Base-by-base conservation (phyloP, 2,113 vertebrate species). In the Dunckerocampus dactyliophorus region DNA sequence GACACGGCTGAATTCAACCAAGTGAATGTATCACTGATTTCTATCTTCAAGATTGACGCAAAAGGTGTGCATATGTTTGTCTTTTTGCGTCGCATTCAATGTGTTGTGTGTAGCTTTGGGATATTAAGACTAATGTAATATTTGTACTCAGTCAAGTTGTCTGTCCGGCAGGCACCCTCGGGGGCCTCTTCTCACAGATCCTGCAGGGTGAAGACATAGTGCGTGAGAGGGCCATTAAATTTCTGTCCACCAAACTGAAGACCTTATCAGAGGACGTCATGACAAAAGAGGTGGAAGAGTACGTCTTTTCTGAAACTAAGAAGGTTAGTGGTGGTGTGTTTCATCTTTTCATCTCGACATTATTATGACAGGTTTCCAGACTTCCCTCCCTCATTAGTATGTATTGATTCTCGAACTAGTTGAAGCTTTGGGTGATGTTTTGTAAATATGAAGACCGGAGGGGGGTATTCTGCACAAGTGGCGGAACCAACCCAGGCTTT, bases 11-110 rank as follows among this genome's bases (percentile, higher is more conserved):
- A 99, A 82, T 98, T 98, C 85, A 98, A 95, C 81, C 92, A 98
- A 88, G 97, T 99, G 66, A 99, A 93, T 78, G 92, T 89, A 45
- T 92, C 96, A 17, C 88, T 99, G 47, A 82, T 99, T 61, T 95
- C 94, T 73, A 98, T 98, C 87, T 99, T 99, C 90, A 99, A 99
- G 88, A 93, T 97, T 74, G 96, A 99, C 75, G 94, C 96, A 51
- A 98, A 93, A 89, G 97, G 97, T 99, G 65, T 65, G 69, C 47
- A 37, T 1, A 14, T 59, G 56, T 45, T 16, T 24, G 1, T 22
- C 0, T 56, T 1, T 6, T 39, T 39, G 50, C 6, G 13, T 8
- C 5, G 20, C 10, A 49, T 49, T 9, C 8, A 34, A 34, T 34
- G 48, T 49, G 10, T 49, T 49, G 20, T 47, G 17, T 47, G 31